Base-by-base conservation (phyloP, 2,113 vertebrate species). In the Anhinga rufa region DNA sequence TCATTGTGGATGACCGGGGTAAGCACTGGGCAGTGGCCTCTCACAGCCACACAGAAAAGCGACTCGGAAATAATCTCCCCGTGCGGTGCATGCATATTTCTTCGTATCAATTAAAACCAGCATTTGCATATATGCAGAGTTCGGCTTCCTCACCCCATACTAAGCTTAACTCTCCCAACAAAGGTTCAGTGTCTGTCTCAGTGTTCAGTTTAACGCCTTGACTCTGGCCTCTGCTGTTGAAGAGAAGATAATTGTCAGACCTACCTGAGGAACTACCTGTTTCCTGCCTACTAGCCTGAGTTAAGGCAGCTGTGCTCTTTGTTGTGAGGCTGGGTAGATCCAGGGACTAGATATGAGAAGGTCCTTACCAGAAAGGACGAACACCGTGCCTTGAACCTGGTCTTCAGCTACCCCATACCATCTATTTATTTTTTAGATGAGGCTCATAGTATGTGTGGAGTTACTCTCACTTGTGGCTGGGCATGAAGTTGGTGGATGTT, bases 1-100 rank as follows among this genome's bases (percentile, higher is more conserved):
- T 99, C 80, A 99, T 99, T 49, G 99, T 99, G 69, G 99, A 99
- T 18, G 97, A 97, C 78, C 98, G 98, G 97, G 99, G 99, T 99
- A 82, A 98, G 98, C 34, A 1, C 65, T 46, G 80, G 7, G 31
- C 54, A 7, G 9, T 12, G 17, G 19, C 29, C 21, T 76, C 25
- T 32, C 7, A 13, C 57, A 44, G 38, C 48, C 2, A 1, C 1
- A 3, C 34, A 4, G 31, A 34, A 49, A 31, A 29, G 29, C 8
- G 9, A 3, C 62, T 58, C 0, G 1, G 60, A 40, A 70, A 25
- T 42, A 5, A 7, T 6, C 24, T 52, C 31, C 18, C 5, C 12
- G 49, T 1, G 38, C 32, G 25, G 38, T 2, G 11, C 42, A 42
- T 11, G 34, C 7, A 0, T 18, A 10, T 61, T 72, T 11, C 8